Base-by-base conservation (phyloP, 1,140 invertebrate genomes). In the Matsumurasca onukii region DNA sequence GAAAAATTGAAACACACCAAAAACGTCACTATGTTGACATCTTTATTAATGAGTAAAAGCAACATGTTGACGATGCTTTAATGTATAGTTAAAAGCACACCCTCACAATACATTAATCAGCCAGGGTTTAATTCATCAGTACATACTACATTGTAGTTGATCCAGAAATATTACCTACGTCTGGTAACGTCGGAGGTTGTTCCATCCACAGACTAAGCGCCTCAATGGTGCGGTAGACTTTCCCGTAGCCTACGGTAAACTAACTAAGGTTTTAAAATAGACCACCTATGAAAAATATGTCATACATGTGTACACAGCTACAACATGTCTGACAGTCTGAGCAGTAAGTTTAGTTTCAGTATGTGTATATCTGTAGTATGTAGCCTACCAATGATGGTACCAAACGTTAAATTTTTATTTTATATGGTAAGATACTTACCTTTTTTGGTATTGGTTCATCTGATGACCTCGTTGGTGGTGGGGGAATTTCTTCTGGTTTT, bases 371-470 rank as follows among this genome's bases (percentile, higher is more conserved):
- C 31, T 31, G 1, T 9, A 17, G 17, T 22, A 17, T 39, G 2
- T 27, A 45, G 24, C n/a, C 17, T 13, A 48, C 27, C n/a, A 63
- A 15, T n/a, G 17, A 5, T 9, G 3, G 24, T 17, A 30, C 5
- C 15, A 63, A n/a, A 31, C 29, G 17, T n/a, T n/a, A 9, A 15
- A 61, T 65, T n/a, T 68, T 62, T 29, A 24, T 55, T 74, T 55
- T 61, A 74, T 73, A 75, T 70, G 59, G 51, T 39, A 51, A 52
- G 24, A 9, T 51, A 69, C 68, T 70, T 73, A 83, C 82, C 77
- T 80, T 82, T 76, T 81, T 83, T 20, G 75, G 70, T 24, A 71
- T 13, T 13, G 80, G 80, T 65, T 83, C 82, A 73, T 83, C 80
- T 0, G 82, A 82, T 25, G 72, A 74, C 69, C 78, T 75, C 68